Conservation (phyloP, 2,113 vertebrate species). For the Nibea coibor region DNA sequence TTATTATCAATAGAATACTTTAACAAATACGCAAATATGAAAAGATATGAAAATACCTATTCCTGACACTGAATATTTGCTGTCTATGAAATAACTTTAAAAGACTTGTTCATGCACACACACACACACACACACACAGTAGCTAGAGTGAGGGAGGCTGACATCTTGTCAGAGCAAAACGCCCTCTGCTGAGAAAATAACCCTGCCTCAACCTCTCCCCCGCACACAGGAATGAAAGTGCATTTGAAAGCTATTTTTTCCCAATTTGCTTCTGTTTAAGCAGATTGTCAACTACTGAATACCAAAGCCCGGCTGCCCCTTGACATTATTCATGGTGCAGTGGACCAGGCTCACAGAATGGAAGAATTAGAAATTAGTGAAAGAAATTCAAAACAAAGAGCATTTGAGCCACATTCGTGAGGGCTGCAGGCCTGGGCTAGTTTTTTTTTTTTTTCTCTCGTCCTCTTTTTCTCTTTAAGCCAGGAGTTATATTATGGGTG, state of each 20-base stretch:
- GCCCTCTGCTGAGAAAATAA: conserved; percentile 72
- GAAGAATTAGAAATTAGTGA: conserved; percentile 78
- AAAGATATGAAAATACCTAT: neutral
- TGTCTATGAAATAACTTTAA: neutral
- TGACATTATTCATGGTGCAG: conserved; percentile 73
- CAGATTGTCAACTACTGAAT: conserved; percentile 79
- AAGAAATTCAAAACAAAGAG: conserved; percentile 80
- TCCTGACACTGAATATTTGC: neutral
- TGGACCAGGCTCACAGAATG: conserved; percentile 43
- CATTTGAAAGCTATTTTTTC: conserved; percentile 76
- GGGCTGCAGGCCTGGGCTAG: conserved; percentile 51
- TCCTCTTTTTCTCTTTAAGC: conserved; percentile 80
- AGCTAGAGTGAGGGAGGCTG: conserved; percentile 33
- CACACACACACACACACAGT: conserved; percentile 29
- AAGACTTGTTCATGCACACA: conserved; percentile 2
- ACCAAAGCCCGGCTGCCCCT: conserved; percentile 67
- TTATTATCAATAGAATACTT: neutral
- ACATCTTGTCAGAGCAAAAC: conserved; percentile 49
- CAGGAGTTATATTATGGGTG: conserved; percentile 82
- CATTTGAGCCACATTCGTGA: conserved; percentile 68
- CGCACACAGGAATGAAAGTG: conserved; percentile 68
- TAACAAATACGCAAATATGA: neutral
- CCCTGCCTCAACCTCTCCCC: conserved; percentile 56
- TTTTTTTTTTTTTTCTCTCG: conserved; percentile 16
- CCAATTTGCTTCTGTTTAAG: conserved; percentile 80